phyloP scores from a whole-genome alignment of 1,140 invertebrate species.

The Zelostemma sp. region DNA sequence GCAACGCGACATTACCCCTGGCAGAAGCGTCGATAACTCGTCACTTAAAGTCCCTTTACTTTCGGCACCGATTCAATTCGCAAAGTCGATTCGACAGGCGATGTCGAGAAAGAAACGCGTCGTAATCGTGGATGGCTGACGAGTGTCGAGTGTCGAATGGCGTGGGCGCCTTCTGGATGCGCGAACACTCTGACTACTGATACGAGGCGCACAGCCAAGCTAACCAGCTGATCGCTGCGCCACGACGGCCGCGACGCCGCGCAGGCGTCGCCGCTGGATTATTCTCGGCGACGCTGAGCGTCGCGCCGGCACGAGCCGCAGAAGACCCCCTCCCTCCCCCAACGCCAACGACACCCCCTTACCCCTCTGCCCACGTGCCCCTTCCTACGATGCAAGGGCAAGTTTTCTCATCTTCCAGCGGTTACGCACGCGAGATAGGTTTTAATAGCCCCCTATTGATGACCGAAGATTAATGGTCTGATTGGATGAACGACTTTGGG shows the following conservation, averaged over 20 bases:
- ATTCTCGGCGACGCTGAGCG: constrained; percentile 46
- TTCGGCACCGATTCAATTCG: too few species aligned
- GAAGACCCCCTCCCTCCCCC: not conserved
- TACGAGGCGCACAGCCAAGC: constrained; percentile 35
- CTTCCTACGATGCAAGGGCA: not conserved
- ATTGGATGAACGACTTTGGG: too few species aligned
- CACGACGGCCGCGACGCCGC: constrained; percentile 48
- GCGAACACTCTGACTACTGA: constrained; percentile 48
- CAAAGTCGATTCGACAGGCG: too few species aligned
- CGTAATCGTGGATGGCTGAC: not conserved
- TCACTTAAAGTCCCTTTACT: too few species aligned
- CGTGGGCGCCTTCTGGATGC: constrained; percentile 33
- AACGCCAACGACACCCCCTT: not conserved
- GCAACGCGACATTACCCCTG: not conserved
- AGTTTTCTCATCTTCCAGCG: too few species aligned
- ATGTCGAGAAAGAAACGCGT: not conserved
- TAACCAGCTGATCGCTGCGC: constrained; percentile 67
- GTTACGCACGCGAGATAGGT: too few species aligned
- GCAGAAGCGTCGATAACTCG: not conserved
- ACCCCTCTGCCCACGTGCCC: not conserved
- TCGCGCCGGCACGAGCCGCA: constrained; percentile 11
- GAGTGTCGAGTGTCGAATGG: constrained; percentile 49
- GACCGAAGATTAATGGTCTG: too few species aligned
- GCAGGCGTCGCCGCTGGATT: constrained; percentile 61
- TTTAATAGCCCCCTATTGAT: too few species aligned